phyloP scores from a whole-genome alignment of 2,888 invertebrate species.

The Agriopis aurantiaria region DNA sequence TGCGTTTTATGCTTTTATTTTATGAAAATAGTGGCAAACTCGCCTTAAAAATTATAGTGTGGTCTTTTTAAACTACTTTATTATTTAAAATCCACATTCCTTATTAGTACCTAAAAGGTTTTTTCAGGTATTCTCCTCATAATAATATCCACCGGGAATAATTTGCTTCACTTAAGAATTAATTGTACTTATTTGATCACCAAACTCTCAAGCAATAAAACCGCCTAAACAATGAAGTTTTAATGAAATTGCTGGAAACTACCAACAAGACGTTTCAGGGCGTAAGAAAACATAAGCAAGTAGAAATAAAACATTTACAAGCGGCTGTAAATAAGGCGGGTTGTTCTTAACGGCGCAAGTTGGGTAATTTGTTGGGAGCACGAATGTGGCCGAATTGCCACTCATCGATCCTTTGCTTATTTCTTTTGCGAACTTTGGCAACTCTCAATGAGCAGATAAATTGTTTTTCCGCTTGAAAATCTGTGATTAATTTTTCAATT shows the following conservation, averaged over 20 bases:
- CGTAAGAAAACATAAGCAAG: slow-evolving; percentile 32
- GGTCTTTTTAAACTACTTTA: too few relatives aligned
- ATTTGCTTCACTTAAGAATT: not conserved
- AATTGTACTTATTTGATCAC: slow-evolving; percentile 3
- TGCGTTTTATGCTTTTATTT: too few relatives aligned
- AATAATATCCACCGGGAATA: too few relatives aligned
- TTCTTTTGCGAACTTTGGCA: slow-evolving; percentile 38
- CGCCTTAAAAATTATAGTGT: too few relatives aligned
- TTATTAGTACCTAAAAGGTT: too few relatives aligned
- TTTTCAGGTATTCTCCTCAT: too few relatives aligned
- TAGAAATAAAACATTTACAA: slow-evolving; percentile 48
- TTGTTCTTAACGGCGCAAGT: slow-evolving; percentile 48
- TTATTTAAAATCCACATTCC: too few relatives aligned
- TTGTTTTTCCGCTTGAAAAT: slow-evolving; percentile 11
- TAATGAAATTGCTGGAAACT: slow-evolving; percentile 29
- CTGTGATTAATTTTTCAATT: not conserved
- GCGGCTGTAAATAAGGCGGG: slow-evolving; percentile 45
- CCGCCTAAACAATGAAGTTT: slow-evolving; percentile 25
- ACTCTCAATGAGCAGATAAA: slow-evolving; percentile 30
- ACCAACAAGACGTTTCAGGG: slow-evolving; percentile 15
- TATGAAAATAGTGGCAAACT: too few relatives aligned
- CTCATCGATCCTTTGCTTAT: slow-evolving; percentile 43
- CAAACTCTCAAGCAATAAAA: slow-evolving; percentile 13
- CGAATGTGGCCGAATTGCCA: slow-evolving; percentile 45
- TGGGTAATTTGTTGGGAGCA: slow-evolving; percentile 48